phyloP scores from a whole-genome alignment of 2,888 invertebrate species.

The Thelaira solivaga region DNA sequence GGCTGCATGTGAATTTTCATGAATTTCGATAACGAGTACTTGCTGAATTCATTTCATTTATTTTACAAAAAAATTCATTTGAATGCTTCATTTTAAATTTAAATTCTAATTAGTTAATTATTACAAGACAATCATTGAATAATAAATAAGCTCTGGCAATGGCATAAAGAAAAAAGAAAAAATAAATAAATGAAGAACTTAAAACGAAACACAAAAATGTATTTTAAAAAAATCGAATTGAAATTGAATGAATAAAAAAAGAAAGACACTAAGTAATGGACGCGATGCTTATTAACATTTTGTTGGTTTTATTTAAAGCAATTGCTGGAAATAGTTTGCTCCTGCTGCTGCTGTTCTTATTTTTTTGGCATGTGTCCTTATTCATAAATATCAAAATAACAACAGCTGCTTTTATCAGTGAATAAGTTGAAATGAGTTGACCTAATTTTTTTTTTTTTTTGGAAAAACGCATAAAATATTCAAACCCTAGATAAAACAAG shows the following conservation, averaged over 20 bases:
- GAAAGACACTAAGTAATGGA: not conserved
- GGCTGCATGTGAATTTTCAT: too few relatives aligned
- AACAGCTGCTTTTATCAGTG: constrained; percentile 47
- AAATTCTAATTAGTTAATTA: too few relatives aligned
- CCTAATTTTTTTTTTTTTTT: constrained; percentile 60
- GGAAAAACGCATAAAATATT: constrained; percentile 9
- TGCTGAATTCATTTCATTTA: too few relatives aligned
- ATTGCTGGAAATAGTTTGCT: too few relatives aligned
- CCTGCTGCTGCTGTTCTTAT: not conserved
- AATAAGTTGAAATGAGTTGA: constrained; percentile 46
- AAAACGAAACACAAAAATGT: not conserved
- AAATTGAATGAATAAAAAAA: not conserved
- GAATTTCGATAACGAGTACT: too few relatives aligned
- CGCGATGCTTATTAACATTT: not conserved
- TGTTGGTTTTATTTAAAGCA: not conserved
- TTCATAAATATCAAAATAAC: constrained; percentile 42
- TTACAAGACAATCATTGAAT: too few relatives aligned
- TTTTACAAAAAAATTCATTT: too few relatives aligned
- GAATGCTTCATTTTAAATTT: too few relatives aligned
- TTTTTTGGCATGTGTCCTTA: constrained; percentile 57
- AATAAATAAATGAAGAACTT: not conserved
- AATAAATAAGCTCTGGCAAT: too few relatives aligned
- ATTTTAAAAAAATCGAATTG: not conserved
- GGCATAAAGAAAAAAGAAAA: not conserved
- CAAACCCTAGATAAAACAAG: not conserved